These are phyloP conservation scores for Takifugu rubripes DNA, from an alignment of 2,797 vertebrate genomes.

Conservation along the genomic window DNA sequence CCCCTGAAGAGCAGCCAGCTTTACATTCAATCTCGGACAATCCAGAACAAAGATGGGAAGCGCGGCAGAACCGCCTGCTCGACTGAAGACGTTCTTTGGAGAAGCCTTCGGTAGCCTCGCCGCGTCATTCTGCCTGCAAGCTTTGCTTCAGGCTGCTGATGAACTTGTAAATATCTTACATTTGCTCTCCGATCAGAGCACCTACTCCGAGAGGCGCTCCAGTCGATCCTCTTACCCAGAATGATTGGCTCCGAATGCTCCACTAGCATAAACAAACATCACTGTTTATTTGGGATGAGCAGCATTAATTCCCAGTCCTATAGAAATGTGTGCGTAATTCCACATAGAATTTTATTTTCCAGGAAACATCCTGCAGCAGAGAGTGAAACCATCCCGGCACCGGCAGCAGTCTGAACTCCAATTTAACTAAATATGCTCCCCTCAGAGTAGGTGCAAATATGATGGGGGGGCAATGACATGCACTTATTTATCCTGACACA, in stretches of 20 bases:
- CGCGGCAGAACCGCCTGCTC: constrained; percentile 1
- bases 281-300: not conserved
- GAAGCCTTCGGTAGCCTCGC: constrained; percentile 1
- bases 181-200: constrained; percentile 9
- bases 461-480: constrained; percentile 23
- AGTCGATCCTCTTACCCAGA: constrained; percentile 13
- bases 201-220: not conserved
- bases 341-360: no score
- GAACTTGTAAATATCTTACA: constrained; percentile 6
- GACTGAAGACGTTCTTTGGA: constrained; percentile 6
- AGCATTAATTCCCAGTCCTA: not conserved
- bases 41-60: constrained; percentile 24
- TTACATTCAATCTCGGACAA: constrained; percentile 39
- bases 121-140: constrained; percentile 14
- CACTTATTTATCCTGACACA: constrained; percentile 36
- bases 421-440: constrained; percentile 21
- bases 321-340: not conserved
- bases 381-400: constrained; percentile 16
- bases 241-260: not conserved
- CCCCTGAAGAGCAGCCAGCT: constrained; percentile 32
- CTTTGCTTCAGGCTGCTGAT: constrained; percentile 11
- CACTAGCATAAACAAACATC: constrained; percentile 4
- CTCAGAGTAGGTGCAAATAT: constrained; percentile 36
- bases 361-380: not conserved
- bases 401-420: constrained; percentile 28